A percentile compares a stretch with the other conserved stretches of the same genome.
Evolutionary conservation across 2,888 invertebrate species (phyloP).

Genomic region (Zonitis immaculata): DNA sequence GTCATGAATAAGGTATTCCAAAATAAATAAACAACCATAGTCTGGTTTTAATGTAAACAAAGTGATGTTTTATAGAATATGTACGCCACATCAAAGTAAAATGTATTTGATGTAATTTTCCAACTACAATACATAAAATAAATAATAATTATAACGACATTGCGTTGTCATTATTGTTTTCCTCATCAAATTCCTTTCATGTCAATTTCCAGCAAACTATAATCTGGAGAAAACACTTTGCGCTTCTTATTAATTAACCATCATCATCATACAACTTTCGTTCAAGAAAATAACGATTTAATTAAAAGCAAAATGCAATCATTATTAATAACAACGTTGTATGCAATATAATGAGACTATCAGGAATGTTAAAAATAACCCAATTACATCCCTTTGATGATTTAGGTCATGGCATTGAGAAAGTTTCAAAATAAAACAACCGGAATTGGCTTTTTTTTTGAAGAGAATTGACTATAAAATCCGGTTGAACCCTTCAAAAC

Average conservation of each 20-base stretch:
- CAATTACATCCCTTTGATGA: conserved; percentile 14
- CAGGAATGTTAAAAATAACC: conserved; percentile 17
- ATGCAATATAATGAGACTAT: conserved; percentile 9
- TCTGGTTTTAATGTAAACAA: conserved; percentile 8
- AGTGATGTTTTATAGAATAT: conserved; percentile 8
- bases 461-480: conserved; percentile 1
- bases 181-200: not conserved
- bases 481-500: not conserved
- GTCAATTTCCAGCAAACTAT: conserved; percentile 13
- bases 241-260: conserved; percentile 19
- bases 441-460: not conserved
- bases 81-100: conserved; percentile 17
- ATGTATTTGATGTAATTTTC: conserved; percentile 17
- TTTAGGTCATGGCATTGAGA: conserved; percentile 15
- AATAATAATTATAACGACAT: conserved; percentile 13
- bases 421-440: conserved; percentile 4
- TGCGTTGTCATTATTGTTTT: not conserved
- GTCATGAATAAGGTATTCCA: conserved; percentile 6
- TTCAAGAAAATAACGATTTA: conserved; percentile 13
- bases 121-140: too few relatives aligned
- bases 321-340: conserved; percentile 9
- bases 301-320: conserved; percentile 13
- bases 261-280: conserved; percentile 17
- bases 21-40: conserved; percentile 18
- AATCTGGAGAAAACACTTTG: conserved; percentile 19